phyloP scores from a whole-genome alignment of 2,113 vertebrate species.

The Trogon melanurus region DNA sequence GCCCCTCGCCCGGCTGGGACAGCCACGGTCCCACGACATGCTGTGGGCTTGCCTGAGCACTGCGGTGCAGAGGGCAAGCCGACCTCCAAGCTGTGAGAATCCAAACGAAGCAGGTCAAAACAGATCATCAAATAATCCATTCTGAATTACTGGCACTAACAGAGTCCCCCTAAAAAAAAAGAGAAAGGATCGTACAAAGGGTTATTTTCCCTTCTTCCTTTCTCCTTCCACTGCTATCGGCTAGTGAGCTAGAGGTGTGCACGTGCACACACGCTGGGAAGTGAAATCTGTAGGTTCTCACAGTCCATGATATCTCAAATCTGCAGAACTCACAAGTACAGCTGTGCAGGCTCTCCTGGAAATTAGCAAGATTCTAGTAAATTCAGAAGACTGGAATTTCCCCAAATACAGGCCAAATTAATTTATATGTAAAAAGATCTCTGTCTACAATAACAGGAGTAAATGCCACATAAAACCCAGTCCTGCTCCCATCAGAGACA shows the following conservation, averaged over 20 bases:
- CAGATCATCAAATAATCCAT: not conserved
- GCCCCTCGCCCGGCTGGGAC: not conserved
- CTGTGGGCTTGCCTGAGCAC: accelerated
- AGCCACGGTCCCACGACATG: not conserved
- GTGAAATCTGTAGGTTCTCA: not conserved
- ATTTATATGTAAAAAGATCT: slow-evolving; percentile 36
- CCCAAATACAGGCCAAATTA: not conserved
- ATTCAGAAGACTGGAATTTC: not conserved
- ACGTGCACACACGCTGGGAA: not conserved
- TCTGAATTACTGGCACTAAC: not conserved
- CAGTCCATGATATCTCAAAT: not conserved
- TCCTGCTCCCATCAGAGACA: slow-evolving; percentile 57
- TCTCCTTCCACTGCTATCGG: not conserved
- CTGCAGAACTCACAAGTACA: not conserved
- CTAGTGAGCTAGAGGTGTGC: not conserved
- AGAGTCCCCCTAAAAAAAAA: not conserved
- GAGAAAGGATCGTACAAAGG: not conserved
- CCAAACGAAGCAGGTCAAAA: not conserved
- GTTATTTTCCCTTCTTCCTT: not conserved
- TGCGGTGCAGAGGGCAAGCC: not conserved
- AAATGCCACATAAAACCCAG: slow-evolving; percentile 39
- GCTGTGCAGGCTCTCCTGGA: not conserved
- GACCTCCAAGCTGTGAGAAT: not conserved
- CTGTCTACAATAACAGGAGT: slow-evolving; percentile 14
- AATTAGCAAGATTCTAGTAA: not conserved